Evolutionary conservation across 2,113 vertebrate species (phyloP), one percentile per base, ranked within the genome.

Genomic region (Syngnathus scovelli): DNA sequence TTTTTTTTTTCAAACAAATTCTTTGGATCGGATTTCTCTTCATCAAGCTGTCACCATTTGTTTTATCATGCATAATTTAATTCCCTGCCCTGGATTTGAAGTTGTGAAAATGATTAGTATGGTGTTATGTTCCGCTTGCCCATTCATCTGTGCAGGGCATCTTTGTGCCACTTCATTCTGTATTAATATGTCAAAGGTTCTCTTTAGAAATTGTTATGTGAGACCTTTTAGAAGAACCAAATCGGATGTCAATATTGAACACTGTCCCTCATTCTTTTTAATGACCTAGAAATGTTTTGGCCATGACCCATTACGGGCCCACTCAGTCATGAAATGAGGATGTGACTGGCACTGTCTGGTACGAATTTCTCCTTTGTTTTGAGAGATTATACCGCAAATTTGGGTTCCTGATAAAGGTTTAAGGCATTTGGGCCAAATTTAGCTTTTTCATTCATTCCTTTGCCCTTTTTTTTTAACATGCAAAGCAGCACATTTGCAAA

Each of bases 1-100:
- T 56, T 33, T 52, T 72, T 73, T 76, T 63, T 74, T 59, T 51
- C 76, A 86, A 88, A 75, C 64, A 61, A 86, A 86, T 82, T 89
- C 86, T 85, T 87, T 78, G 78, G 83, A 81, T 91, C 79, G 8
- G 61, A 78, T 92, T 88, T 85, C 90, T 85, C 73, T 72, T 74
- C 75, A 86, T 78, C 75, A 80, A 82, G 68, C 66, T 68, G 77
- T 71, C 67, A 61, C 80, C 82, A 83, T 79, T 88, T 84, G 85
- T 78, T 62, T 80, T 79, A 72, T 74, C 90, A 91, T 92, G 83
- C 86, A 92, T 92, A 91, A 93, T 91, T 91, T 87, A 92, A 87
- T 89, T 77, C 44, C 67, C 76, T 87, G 89, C 79, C 88, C 88
- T 90, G 81, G 85, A 93, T 92, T 91, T 89, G 85, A 83, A 88